A percentile compares a stretch with the other conserved stretches of the same genome.
phyloP scores from a whole-genome alignment of 1,140 invertebrate species.

The Manduca sexta region DNA sequence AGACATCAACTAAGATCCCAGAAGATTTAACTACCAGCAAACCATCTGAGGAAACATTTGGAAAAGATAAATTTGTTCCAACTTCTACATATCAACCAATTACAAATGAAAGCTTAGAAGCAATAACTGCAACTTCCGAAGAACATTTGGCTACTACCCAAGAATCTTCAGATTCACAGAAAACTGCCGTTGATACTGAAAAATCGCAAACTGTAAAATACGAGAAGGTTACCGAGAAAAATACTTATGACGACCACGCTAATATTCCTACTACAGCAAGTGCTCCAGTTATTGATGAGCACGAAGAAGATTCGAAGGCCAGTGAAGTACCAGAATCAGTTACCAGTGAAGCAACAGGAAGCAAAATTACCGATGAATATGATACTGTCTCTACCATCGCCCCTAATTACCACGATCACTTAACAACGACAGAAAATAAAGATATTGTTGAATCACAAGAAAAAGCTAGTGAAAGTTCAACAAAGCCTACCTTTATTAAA shows the following conservation, averaged over 20 bases:
- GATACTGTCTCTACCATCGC: slow-evolving; percentile 3
- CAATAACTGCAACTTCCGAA: background rate
- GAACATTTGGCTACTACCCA: no score
- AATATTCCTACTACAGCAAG: background rate
- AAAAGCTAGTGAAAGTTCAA: background rate
- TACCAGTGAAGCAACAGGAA: background rate
- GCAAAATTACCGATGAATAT: slow-evolving; percentile 3
- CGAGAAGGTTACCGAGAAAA: background rate
- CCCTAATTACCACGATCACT: background rate
- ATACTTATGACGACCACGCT: background rate
- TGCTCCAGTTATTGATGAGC: background rate
- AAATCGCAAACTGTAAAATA: background rate
- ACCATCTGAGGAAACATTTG: background rate
- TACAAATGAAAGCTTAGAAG: background rate
- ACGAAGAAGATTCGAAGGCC: background rate
- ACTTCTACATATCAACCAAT: background rate
- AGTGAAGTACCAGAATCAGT: background rate
- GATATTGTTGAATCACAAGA: background rate
- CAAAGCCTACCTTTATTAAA: background rate
- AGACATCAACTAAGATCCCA: background rate
- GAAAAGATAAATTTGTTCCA: background rate
- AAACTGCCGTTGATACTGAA: no score
- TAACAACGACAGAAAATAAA: slow-evolving; percentile 1
- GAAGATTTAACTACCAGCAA: slow-evolving; percentile 2
- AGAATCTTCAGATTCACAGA: no score